Conservation (phyloP, 1,140 invertebrate species). For the Philaenus spumarius region DNA sequence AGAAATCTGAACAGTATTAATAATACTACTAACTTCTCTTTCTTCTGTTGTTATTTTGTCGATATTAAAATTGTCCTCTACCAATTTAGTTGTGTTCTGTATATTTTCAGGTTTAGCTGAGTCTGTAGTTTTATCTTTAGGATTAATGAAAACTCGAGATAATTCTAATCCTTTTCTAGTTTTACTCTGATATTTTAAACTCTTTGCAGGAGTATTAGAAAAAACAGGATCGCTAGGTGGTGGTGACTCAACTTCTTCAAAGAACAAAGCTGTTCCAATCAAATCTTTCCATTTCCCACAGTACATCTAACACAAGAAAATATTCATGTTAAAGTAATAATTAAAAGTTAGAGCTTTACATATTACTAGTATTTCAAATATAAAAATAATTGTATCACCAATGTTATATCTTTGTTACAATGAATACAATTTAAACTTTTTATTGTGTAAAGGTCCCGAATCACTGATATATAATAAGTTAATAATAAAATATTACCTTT, state of each 20-base stretch:
- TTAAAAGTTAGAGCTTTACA: background rate
- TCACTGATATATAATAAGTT: too few relatives aligned
- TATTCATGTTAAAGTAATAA: conserved; percentile 1
- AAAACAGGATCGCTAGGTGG: conserved; percentile 20
- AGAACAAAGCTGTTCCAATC: conserved; percentile 28
- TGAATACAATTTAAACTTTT: background rate
- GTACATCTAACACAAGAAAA: conserved; percentile 22
- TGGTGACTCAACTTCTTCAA: conserved; percentile 16
- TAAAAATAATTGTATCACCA: background rate
- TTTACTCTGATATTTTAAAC: conserved; percentile 20
- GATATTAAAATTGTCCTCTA: too few relatives aligned
- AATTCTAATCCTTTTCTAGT: conserved; percentile 26
- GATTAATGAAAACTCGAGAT: conserved; percentile 26
- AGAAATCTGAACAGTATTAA: too few relatives aligned
- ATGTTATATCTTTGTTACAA: background rate
- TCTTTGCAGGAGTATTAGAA: conserved; percentile 5
- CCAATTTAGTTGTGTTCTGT: too few relatives aligned
- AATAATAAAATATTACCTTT: too few relatives aligned
- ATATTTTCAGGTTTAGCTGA: too few relatives aligned
- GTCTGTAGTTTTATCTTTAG: conserved; percentile 10
- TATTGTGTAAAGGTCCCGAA: too few relatives aligned
- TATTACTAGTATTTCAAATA: background rate
- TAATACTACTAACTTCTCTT: too few relatives aligned
- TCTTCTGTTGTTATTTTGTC: too few relatives aligned
- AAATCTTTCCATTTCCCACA: conserved; percentile 26